Conservation (phyloP, 2,113 vertebrate species). For the Zingel zingel region DNA sequence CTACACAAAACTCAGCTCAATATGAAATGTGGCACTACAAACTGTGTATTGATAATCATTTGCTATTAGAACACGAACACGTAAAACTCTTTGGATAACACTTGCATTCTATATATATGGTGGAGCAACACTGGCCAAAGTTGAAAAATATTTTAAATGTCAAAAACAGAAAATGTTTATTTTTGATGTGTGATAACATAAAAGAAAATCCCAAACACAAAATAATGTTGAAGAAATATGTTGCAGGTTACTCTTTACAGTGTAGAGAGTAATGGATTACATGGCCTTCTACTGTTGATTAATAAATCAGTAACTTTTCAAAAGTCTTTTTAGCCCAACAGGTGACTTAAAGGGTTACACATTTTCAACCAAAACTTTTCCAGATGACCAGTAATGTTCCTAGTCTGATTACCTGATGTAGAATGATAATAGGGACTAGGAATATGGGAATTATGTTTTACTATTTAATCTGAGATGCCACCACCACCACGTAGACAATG, state of each 20-base stretch:
- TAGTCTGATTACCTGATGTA: conserved; percentile 8
- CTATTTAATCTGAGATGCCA: rapidly evolving
- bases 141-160: not conserved
- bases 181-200: conserved; percentile 4
- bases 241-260: not conserved
- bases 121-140: not conserved
- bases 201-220: not conserved
- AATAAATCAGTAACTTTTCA: not conserved
- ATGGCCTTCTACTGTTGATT: not conserved
- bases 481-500: not conserved
- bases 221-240: not conserved
- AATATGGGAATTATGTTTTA: not conserved
- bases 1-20: not conserved
- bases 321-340: not conserved
- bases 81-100: conserved; percentile 1
- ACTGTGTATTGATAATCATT: not conserved
- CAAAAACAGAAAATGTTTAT: not conserved
- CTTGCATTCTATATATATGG: not conserved
- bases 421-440: not conserved
- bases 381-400: not conserved
- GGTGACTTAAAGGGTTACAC: not conserved
- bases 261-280: not conserved
- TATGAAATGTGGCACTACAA: not conserved
- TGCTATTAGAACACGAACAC: not conserved
- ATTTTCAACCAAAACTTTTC: not conserved